Percentiles rank a stretch among this genome's conserved stretches.
phyloP scores from a whole-genome alignment of 2,797 vertebrate species.

The Cottoperca gobio region DNA sequence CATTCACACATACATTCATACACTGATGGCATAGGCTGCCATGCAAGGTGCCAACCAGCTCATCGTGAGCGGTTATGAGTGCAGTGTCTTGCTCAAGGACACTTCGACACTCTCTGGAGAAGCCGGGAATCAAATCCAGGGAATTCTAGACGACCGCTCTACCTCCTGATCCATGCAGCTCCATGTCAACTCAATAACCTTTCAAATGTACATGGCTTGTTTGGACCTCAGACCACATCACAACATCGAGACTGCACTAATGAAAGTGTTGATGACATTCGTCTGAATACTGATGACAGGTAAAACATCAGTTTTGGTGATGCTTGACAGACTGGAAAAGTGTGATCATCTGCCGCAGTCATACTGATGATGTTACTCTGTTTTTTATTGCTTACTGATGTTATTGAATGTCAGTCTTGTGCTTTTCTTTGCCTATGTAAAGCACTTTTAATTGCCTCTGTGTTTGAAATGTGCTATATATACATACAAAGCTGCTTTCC shows the following conservation, averaged over 20 bases:
- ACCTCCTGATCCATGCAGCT: too few species aligned
- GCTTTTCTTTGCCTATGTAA: background rate
- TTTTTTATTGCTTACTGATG: background rate
- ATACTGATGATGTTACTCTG: background rate
- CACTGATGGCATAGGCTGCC: too few species aligned
- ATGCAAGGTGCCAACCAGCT: too few species aligned
- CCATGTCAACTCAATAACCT: background rate
- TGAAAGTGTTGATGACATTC: background rate
- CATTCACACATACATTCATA: too few species aligned
- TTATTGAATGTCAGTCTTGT: background rate
- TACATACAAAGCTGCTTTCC: background rate
- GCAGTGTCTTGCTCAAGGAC: too few species aligned
- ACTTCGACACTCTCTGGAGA: too few species aligned
- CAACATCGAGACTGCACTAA: background rate
- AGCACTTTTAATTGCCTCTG: background rate
- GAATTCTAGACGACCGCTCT: too few species aligned
- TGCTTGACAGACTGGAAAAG: background rate
- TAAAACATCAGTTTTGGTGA: background rate
- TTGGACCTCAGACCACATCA: background rate
- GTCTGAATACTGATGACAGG: background rate
- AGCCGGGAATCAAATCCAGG: too few species aligned
- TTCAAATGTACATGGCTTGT: background rate
- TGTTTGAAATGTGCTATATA: background rate
- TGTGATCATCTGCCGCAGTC: background rate
- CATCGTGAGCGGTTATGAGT: too few species aligned